phyloP scores from a whole-genome alignment of 2,888 invertebrate genomes.

The Drosophila kokeensis region DNA sequence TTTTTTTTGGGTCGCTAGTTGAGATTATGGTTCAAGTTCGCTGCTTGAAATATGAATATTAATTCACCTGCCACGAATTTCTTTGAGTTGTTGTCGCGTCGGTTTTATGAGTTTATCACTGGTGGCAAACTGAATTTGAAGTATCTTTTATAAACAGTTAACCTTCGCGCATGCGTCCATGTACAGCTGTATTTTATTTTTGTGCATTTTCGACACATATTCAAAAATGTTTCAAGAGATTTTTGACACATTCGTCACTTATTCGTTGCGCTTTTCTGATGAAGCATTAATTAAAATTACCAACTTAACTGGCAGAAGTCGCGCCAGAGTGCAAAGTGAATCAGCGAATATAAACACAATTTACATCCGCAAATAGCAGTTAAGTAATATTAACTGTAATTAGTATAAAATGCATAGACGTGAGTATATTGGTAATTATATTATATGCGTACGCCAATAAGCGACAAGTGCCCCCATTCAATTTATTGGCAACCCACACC shows the following conservation, averaged over 20 bases:
- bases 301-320: slow-evolving; percentile 18
- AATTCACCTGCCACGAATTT: slow-evolving; percentile 38
- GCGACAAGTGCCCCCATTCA: slow-evolving; percentile 35
- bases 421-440: neutral
- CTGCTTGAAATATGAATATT: slow-evolving; percentile 42
- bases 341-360: slow-evolving; percentile 20
- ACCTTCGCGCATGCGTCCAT: slow-evolving; percentile 64
- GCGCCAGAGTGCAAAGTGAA: slow-evolving; percentile 34
- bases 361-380: slow-evolving; percentile 28
- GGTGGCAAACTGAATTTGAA: slow-evolving; percentile 27
- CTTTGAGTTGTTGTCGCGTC: slow-evolving; percentile 23
- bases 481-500: slow-evolving; percentile 38
- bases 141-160: slow-evolving; percentile 32
- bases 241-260: slow-evolving; percentile 10
- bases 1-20: slow-evolving; percentile 41
- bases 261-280: slow-evolving; percentile 23
- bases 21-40: slow-evolving; percentile 72
- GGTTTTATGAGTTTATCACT: slow-evolving; percentile 46
- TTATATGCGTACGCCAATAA: slow-evolving; percentile 35
- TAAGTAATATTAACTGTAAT: slow-evolving; percentile 51
- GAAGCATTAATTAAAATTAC: slow-evolving; percentile 35
- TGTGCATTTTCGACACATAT: neutral
- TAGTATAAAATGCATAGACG: slow-evolving; percentile 22
- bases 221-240: slow-evolving; percentile 3
- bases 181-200: slow-evolving; percentile 19